Conservation (phyloP, 2,113 vertebrate species). For the Protomyctophum bolini region DNA sequence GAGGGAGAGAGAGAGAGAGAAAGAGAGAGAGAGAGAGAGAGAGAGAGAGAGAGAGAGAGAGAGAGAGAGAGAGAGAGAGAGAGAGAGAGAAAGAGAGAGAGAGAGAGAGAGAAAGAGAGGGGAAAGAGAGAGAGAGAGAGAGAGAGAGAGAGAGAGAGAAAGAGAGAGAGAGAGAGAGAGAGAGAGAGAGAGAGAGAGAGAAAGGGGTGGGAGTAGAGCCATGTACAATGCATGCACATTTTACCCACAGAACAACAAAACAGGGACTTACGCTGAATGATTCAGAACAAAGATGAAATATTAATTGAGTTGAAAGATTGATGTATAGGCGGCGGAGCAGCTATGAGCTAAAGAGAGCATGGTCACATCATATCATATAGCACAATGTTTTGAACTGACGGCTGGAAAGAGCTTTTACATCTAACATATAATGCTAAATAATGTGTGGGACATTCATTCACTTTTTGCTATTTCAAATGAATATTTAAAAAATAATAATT, state of each 20-base stretch:
- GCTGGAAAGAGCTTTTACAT: neutral
- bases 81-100: neutral
- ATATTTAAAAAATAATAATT: neutral
- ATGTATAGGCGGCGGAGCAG: constrained; percentile 45
- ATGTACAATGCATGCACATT: constrained; percentile 39
- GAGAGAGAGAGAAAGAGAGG: constrained; percentile 23
- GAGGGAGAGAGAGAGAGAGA: neutral
- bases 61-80: neutral
- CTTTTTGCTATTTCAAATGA: neutral
- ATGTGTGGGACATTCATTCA: neutral
- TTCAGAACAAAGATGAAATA: constrained; percentile 67
- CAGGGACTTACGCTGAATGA: constrained; percentile 63
- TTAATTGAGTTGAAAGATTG: constrained; percentile 73
- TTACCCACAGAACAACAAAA: constrained; percentile 56
- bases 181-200: constrained; percentile 8
- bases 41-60: neutral
- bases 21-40: constrained; percentile 1
- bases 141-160: constrained; percentile 22
- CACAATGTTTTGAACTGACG: constrained; percentile 14
- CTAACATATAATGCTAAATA: neutral
- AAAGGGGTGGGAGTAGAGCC: constrained; percentile 31
- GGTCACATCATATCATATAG: constrained; percentile 36
- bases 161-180: constrained; percentile 11
- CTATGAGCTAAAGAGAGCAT: constrained; percentile 53
- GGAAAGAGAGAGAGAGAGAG: constrained; percentile 5